Percentiles rank a stretch among this genome's conserved stretches.
phyloP scores from a whole-genome alignment of 2,113 vertebrate species.

The Petaurus breviceps region DNA sequence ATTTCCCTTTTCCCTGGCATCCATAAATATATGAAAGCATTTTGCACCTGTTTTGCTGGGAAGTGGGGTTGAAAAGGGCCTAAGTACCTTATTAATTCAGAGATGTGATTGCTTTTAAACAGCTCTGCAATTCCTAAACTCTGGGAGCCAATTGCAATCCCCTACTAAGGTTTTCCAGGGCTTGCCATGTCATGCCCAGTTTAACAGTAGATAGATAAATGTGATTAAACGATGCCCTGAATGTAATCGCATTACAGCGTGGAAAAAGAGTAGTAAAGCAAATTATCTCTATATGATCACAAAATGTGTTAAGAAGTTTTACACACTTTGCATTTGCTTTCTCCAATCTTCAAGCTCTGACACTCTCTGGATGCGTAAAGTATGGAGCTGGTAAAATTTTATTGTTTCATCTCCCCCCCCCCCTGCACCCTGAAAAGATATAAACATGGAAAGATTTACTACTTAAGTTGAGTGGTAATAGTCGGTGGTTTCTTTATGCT shows the following conservation, averaged over 20 bases:
- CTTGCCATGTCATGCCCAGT: constrained; percentile 64
- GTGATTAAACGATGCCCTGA: constrained; percentile 75
- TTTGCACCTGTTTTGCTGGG: not conserved
- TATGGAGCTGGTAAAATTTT: constrained; percentile 15
- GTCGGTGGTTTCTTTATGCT: constrained; percentile 43
- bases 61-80: not conserved
- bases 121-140: constrained; percentile 47
- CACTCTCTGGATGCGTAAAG: constrained; percentile 38
- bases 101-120: not conserved
- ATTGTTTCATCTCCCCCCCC: not conserved
- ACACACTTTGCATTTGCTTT: constrained; percentile 42
- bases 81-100: constrained; percentile 34
- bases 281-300: constrained; percentile 66
- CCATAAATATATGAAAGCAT: not conserved
- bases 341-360: constrained; percentile 28
- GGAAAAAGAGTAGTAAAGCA: constrained; percentile 62
- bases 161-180: constrained; percentile 28
- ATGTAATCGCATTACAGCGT: constrained; percentile 65
- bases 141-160: constrained; percentile 28
- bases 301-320: constrained; percentile 59
- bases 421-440: too few species aligned
- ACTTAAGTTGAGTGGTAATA: constrained; percentile 27
- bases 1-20: constrained; percentile 19
- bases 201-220: constrained; percentile 77
- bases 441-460: constrained; percentile 49